phyloP scores from a whole-genome alignment of 2,113 vertebrate species.

The Muntiacus muntjak region DNA sequence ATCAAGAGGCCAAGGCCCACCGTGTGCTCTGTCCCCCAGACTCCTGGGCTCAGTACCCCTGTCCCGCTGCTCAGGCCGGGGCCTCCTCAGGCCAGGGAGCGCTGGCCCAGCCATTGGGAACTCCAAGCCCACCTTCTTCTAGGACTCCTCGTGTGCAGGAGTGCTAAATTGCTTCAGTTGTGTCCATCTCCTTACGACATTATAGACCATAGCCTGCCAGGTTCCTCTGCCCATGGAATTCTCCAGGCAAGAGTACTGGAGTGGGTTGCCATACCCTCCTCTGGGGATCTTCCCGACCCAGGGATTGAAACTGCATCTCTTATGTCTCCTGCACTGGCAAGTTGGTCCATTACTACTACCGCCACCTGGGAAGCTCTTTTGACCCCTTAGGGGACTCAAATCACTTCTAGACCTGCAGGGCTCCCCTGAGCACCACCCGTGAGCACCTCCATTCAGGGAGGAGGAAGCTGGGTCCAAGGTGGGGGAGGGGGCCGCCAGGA shows the following conservation, averaged over 20 bases:
- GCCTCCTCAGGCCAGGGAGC: neutral
- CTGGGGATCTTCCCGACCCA: neutral
- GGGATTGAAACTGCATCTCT: neutral
- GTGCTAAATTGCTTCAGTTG: neutral
- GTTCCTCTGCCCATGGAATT: neutral
- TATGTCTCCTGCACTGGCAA: neutral
- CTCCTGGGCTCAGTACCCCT: neutral
- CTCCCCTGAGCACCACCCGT: neutral
- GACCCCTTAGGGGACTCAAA: neutral
- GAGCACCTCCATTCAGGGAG: fast-evolving
- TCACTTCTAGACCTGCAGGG: no score
- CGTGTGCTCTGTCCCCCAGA: neutral
- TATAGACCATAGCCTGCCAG: neutral
- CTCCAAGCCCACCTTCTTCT: neutral
- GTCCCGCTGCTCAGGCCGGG: neutral
- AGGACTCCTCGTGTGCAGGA: neutral
- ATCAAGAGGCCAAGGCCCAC: neutral
- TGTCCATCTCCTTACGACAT: neutral
- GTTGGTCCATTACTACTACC: neutral
- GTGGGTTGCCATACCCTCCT: neutral
- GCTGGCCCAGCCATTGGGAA: neutral
- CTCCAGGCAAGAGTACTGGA: neutral
- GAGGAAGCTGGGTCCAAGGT: neutral
- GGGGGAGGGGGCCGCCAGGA: fast-evolving
- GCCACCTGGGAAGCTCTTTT: neutral